Evolutionary conservation across 35 echinoderm and acorn worm species (phyloP).

Genomic region (Ophioderma brevispina): DNA sequence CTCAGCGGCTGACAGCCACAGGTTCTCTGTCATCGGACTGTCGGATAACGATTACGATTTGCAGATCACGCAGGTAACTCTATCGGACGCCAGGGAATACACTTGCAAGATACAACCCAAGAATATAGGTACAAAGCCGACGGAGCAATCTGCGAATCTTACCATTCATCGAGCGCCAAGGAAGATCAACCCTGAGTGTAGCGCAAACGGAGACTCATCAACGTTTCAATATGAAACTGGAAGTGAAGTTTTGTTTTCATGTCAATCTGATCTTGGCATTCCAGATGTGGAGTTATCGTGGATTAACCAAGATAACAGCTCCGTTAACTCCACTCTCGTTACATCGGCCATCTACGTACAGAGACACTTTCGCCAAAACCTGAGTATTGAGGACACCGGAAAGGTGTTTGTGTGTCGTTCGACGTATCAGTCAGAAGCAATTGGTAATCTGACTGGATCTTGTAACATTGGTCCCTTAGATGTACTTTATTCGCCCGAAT

Average conservation of each 20-base stretch:
- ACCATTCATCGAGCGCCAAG: neutral
- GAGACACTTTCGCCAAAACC: neutral
- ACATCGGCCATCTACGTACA: neutral
- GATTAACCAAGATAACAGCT: neutral
- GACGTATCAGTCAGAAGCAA: neutral
- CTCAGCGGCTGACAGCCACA: neutral
- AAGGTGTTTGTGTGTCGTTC: neutral
- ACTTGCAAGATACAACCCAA: neutral
- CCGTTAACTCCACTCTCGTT: neutral
- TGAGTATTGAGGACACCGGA: neutral
- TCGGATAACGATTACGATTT: neutral
- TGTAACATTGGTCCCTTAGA: neutral
- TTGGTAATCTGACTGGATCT: neutral
- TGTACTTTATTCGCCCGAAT: neutral
- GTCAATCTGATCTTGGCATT: neutral
- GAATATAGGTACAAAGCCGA: neutral
- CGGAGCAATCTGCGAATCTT: neutral
- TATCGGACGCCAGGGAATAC: neutral
- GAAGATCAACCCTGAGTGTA: neutral
- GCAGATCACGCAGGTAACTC: neutral
- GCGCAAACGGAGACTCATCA: neutral
- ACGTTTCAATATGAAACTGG: neutral
- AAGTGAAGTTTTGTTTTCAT: neutral
- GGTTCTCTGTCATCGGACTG: neutral
- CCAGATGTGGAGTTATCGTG: neutral